Percentiles rank a stretch among this genome's conserved stretches.
These are phyloP conservation scores for Monomorium pharaonis DNA, from an alignment of 1,140 invertebrate genomes.

Conservation along the genomic window DNA sequence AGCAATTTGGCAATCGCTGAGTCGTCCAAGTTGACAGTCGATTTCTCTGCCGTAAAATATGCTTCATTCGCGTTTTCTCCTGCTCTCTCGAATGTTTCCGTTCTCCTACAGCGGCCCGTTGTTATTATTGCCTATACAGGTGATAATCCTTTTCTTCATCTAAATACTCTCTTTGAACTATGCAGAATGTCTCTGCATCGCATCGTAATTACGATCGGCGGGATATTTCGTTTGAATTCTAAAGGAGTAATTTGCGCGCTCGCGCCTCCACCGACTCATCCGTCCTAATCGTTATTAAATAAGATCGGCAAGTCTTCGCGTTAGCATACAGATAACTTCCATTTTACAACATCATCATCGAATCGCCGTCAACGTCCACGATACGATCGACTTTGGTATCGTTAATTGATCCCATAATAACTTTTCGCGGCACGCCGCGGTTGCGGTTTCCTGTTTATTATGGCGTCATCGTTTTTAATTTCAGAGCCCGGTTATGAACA, in stretches of 20 bases:
- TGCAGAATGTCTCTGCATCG: constrained; percentile 1
- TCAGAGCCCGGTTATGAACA: background rate
- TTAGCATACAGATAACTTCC: constrained; percentile 27
- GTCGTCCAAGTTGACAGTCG: background rate
- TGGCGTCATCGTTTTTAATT: constrained; percentile 36
- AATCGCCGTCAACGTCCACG: constrained; percentile 17
- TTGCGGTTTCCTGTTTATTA: constrained; percentile 38
- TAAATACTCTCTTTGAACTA: constrained; percentile 16
- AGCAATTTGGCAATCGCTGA: background rate
- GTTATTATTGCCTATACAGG: constrained; percentile 1
- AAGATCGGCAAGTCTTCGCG: background rate
- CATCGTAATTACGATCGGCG: constrained; percentile 34
- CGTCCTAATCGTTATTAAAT: constrained; percentile 23
- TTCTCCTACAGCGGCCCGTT: background rate
- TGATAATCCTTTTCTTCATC: constrained; percentile 1
- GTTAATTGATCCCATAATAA: constrained; percentile 35
- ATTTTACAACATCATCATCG: constrained; percentile 42
- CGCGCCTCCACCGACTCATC: background rate
- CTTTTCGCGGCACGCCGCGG: background rate
- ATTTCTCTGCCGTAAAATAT: background rate
- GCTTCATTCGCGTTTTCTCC: too few relatives aligned
- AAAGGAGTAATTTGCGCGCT: constrained; percentile 9
- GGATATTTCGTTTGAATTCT: constrained; percentile 41
- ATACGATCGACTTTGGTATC: constrained; percentile 38
- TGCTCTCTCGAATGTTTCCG: background rate